Evolutionary conservation across 2,888 invertebrate species (phyloP).

Genomic region (Drosophila anomelani): DNA sequence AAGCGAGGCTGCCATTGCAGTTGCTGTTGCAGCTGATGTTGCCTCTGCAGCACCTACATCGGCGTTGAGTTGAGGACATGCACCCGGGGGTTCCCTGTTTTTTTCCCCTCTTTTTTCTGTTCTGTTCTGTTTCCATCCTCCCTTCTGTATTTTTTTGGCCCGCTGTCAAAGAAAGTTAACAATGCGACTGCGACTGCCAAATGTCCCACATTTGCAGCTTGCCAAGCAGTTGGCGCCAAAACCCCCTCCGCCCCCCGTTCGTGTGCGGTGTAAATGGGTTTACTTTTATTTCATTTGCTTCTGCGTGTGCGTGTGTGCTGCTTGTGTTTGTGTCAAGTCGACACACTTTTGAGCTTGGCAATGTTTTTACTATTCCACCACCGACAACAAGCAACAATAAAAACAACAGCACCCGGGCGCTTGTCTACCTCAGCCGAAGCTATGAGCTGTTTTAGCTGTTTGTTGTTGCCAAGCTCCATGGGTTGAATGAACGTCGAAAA

Average conservation of each 20-base stretch:
- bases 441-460: conserved; percentile 30
- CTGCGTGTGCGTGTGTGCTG: conserved; percentile 37
- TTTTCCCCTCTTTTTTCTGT: neutral
- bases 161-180: conserved; percentile 78
- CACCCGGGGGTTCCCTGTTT: conserved; percentile 42
- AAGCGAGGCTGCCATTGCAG: conserved; percentile 38
- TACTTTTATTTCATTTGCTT: conserved; percentile 78
- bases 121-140: neutral
- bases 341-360: conserved; percentile 75
- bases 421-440: conserved; percentile 57
- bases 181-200: conserved; percentile 72
- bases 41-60: conserved; percentile 22
- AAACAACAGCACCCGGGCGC: conserved; percentile 36
- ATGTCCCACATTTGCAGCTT: conserved; percentile 74
- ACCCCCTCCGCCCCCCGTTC: conserved; percentile 5
- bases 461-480: conserved; percentile 40
- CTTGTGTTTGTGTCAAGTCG: conserved; percentile 63
- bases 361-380: conserved; percentile 62
- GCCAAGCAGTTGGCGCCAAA: conserved; percentile 64
- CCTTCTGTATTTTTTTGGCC: conserved; percentile 59
- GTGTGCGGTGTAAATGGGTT: conserved; percentile 77
- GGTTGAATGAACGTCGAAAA: conserved; percentile 65
- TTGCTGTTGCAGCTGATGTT: neutral
- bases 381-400: conserved; percentile 42
- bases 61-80: conserved; percentile 46